Evolutionary conservation across 1,140 invertebrate species (phyloP).

Genomic region (Drosophila burlai): DNA sequence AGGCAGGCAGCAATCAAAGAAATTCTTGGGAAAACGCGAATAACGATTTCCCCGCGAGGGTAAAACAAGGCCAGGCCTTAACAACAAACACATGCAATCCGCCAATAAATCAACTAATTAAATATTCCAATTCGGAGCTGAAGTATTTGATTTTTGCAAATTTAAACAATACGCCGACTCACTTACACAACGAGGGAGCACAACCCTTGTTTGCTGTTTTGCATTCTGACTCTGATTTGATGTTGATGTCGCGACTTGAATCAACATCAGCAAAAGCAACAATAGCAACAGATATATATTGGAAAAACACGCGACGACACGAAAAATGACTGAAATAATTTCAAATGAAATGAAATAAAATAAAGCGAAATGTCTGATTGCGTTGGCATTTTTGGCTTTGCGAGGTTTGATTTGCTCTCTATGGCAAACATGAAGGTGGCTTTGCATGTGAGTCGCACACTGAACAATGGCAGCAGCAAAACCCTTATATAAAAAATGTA

Average conservation of each 20-base stretch:
- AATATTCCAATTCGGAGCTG: slow-evolving; percentile 63
- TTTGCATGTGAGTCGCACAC: slow-evolving; percentile 62
- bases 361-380: slow-evolving; percentile 70
- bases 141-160: slow-evolving; percentile 70
- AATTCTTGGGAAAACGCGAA: slow-evolving; percentile 25
- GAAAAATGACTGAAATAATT: slow-evolving; percentile 63
- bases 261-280: slow-evolving; percentile 52
- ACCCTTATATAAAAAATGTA: slow-evolving; percentile 1
- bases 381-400: slow-evolving; percentile 57
- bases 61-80: slow-evolving; percentile 28
- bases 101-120: slow-evolving; percentile 75
- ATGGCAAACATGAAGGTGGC: slow-evolving; percentile 70
- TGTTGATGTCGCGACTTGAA: slow-evolving; percentile 71
- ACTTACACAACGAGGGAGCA: slow-evolving; percentile 8
- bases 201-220: slow-evolving; percentile 32
- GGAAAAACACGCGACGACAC: slow-evolving; percentile 53
- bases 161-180: slow-evolving; percentile 52
- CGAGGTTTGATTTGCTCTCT: slow-evolving; percentile 31
- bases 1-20: slow-evolving; percentile 19
- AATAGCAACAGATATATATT: slow-evolving; percentile 38
- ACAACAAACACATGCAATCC: slow-evolving; percentile 35
- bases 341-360: slow-evolving; percentile 53
- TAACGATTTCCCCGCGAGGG: slow-evolving; percentile 20
- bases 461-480: slow-evolving; percentile 17
- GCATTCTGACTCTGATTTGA: slow-evolving; percentile 62